These are phyloP conservation scores for Chrysocyon brachyurus DNA, from an alignment of 2,797 vertebrate genomes.

Conservation along the genomic window DNA sequence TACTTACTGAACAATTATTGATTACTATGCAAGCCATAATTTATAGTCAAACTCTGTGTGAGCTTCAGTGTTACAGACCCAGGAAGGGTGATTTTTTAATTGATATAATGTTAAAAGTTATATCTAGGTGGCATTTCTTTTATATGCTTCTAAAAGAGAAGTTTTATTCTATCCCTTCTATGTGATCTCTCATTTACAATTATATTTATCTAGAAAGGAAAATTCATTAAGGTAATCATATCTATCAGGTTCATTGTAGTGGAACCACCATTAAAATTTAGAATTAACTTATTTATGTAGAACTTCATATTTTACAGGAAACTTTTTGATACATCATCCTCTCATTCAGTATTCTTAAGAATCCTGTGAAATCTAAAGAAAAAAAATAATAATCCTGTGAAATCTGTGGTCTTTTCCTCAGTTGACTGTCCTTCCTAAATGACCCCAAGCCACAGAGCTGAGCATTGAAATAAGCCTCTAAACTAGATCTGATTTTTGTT, in stretches of 20 bases:
- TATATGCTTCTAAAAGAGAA: not conserved
- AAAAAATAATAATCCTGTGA: not conserved
- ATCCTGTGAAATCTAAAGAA: not conserved
- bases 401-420: not conserved
- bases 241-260: not conserved
- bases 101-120: not conserved
- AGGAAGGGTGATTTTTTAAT: not conserved
- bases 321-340: not conserved
- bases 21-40: not conserved
- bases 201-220: constrained; percentile 24
- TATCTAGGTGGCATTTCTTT: not conserved
- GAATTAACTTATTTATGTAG: not conserved
- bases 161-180: not conserved
- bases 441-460: not conserved
- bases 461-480: not conserved
- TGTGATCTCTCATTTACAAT: not conserved
- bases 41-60: not conserved
- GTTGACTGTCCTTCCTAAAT: not conserved
- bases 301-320: not conserved
- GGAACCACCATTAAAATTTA: not conserved
- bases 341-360: not conserved
- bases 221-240: not conserved
- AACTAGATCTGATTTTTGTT: not conserved
- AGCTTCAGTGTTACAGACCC: not conserved
- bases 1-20: not conserved